Evolutionary conservation across 2,888 invertebrate genomes (phyloP).

Genomic region (Stenodera caucasica): DNA sequence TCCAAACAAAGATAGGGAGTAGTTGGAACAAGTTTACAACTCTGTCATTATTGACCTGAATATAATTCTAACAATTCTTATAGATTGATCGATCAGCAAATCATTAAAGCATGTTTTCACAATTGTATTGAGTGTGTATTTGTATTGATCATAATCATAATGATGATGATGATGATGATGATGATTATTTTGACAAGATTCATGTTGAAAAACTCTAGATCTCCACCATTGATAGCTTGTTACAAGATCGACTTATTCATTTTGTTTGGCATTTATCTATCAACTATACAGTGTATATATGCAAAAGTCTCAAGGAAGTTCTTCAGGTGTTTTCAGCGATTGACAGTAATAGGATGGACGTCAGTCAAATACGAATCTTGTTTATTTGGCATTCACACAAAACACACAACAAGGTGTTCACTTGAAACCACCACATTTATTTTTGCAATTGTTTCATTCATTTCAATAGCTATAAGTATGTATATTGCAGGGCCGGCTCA

Average conservation of each 20-base stretch:
- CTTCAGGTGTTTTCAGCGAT: constrained; percentile 25
- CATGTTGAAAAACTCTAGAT: constrained; percentile 1
- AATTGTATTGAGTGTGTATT: background rate
- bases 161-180: background rate
- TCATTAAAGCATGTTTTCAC: constrained; percentile 4
- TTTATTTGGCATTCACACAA: background rate
- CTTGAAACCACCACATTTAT: constrained; percentile 18
- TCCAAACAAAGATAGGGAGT: constrained; percentile 18
- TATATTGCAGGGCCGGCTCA: no score
- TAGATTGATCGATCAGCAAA: constrained; percentile 4
- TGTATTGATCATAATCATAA: background rate
- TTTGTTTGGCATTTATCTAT: constrained; percentile 18
- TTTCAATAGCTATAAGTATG: constrained; percentile 8
- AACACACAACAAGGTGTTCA: background rate
- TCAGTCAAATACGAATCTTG: constrained; percentile 25
- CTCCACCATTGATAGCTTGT: background rate
- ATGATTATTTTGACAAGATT: no score
- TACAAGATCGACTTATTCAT: constrained; percentile 21
- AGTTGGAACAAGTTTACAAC: constrained; percentile 9
- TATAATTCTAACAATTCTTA: background rate
- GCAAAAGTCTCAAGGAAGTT: constrained; percentile 28
- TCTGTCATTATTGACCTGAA: background rate
- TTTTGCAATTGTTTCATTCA: constrained; percentile 28
- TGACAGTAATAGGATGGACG: constrained; percentile 38
- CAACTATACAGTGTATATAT: constrained; percentile 30